Conservation (phyloP, 1,140 invertebrate genomes). For the Lepidurus couesii region DNA sequence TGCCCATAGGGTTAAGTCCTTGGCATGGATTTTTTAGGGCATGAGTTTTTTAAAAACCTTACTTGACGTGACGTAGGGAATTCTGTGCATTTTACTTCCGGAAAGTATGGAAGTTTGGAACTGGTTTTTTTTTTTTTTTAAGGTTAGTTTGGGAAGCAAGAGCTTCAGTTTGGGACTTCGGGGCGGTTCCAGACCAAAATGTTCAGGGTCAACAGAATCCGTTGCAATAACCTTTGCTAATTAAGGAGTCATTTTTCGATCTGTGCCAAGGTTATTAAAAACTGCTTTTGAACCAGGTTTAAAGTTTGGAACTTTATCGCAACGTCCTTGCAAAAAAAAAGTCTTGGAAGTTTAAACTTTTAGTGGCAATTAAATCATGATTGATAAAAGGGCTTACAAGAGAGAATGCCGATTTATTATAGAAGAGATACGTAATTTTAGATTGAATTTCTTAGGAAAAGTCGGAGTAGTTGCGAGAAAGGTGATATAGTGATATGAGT, state of each 20-base stretch:
- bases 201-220: slow-evolving; percentile 7
- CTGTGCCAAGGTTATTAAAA: slow-evolving; percentile 11
- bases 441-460: too few species aligned
- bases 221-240: not conserved
- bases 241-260: not conserved
- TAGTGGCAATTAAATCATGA: too few species aligned
- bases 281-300: not conserved
- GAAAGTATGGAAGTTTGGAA: not conserved
- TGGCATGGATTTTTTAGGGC: too few species aligned
- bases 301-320: not conserved
- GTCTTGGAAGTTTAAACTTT: not conserved
- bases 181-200: not conserved
- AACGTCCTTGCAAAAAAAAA: not conserved
- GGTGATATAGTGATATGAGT: too few species aligned
- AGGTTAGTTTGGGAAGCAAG: not conserved
- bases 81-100: not conserved
- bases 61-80: not conserved
- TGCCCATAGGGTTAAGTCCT: too few species aligned
- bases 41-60: not conserved
- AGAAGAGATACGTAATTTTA: too few species aligned
- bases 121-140: not conserved
- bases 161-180: not conserved
- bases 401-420: too few species aligned
- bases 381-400: too few species aligned
- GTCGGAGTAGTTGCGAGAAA: too few species aligned